A percentile compares a stretch with the other conserved stretches of the same genome.
These are phyloP conservation scores for Lithodes maja DNA, from an alignment of 2,888 invertebrate species.

Conservation along the genomic window DNA sequence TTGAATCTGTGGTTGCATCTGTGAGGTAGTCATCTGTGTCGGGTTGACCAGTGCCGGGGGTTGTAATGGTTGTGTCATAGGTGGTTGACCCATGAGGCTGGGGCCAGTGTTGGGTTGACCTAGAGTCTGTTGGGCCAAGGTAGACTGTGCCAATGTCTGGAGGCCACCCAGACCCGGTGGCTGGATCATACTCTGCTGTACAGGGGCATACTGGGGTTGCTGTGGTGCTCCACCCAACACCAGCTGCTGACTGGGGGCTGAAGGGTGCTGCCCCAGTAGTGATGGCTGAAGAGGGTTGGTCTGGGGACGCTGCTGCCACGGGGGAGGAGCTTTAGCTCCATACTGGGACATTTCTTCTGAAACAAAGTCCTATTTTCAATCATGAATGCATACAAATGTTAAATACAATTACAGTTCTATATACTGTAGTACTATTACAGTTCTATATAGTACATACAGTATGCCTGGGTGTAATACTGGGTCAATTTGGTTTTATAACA, in stretches of 20 bases:
- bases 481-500: no score
- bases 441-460: no score
- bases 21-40: constrained; percentile 56
- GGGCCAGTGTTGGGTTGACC: constrained; percentile 52
- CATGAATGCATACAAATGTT: no score
- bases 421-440: no score
- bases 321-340: constrained; percentile 68
- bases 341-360: constrained; percentile 65
- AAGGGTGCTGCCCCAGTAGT: constrained; percentile 68
- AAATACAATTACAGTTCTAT: no score
- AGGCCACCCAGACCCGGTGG: constrained; percentile 67
- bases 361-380: not conserved
- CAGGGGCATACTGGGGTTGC: constrained; percentile 69
- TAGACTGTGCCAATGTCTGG: constrained; percentile 58
- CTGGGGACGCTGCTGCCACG: constrained; percentile 70
- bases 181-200: constrained; percentile 70
- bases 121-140: constrained; percentile 60
- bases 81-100: constrained; percentile 70
- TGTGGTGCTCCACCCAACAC: constrained; percentile 66
- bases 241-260: constrained; percentile 59
- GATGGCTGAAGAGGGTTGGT: constrained; percentile 65
- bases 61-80: constrained; percentile 65
- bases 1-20: constrained; percentile 63
- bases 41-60: constrained; percentile 61
- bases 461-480: no score